phyloP scores from a whole-genome alignment of 2,113 vertebrate species.

The Serilophus lunatus region DNA sequence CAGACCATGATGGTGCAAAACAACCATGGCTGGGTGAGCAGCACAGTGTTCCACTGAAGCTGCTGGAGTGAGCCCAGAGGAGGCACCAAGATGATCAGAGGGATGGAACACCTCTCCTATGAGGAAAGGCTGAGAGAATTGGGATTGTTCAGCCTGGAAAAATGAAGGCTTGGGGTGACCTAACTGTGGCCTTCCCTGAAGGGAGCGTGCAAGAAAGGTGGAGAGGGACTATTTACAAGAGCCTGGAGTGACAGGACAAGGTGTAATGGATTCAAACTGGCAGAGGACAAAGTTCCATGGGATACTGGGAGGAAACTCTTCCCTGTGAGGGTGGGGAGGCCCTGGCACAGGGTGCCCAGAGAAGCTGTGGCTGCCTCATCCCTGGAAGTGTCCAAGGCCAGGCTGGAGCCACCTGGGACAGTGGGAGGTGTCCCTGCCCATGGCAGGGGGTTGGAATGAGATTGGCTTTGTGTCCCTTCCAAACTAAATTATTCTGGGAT shows the following conservation, averaged over 20 bases:
- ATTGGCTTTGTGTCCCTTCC: not conserved
- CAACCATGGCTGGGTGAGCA: not conserved
- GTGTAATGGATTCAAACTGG: not conserved
- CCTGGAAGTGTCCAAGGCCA: not conserved
- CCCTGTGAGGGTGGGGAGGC: fast-evolving
- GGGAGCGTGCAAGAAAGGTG: not conserved
- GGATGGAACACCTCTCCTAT: not conserved
- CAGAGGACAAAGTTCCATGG: fast-evolving
- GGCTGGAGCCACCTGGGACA: fast-evolving
- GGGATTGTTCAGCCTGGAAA: not conserved
- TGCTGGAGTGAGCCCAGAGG: not conserved
- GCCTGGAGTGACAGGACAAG: not conserved
- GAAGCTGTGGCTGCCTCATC: not conserved
- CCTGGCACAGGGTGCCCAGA: not conserved
- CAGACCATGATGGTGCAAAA: not conserved
- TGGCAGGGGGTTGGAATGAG: fast-evolving
- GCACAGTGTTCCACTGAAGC: fast-evolving
- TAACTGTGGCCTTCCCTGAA: not conserved
- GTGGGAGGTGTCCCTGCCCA: not conserved
- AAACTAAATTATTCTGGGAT: not conserved
- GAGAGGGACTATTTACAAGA: not conserved
- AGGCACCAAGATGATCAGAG: not conserved
- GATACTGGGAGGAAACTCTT: fast-evolving
- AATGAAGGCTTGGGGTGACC: not conserved
- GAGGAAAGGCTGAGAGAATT: not conserved